Conservation (phyloP, 2,888 invertebrate species). For the Zygaena filipendulae region DNA sequence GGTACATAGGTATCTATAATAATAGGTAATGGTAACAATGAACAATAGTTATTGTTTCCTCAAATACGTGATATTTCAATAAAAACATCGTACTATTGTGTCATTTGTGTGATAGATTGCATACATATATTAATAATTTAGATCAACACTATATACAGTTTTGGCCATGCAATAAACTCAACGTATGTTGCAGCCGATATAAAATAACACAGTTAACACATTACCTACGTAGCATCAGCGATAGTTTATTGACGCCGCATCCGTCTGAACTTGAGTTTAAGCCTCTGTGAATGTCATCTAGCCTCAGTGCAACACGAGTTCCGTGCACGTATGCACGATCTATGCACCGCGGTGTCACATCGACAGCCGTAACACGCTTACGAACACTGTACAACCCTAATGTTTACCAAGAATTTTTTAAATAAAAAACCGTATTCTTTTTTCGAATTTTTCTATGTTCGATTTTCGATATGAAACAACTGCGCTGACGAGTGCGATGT, state of each 20-base stretch:
- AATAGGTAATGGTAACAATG: no score
- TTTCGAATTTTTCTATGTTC: no score
- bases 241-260: conserved; percentile 55
- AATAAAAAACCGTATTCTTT: no score
- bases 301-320: conserved; percentile 53
- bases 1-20: no score
- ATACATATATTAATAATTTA: no score
- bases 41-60: no score
- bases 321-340: conserved; percentile 46
- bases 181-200: conserved; percentile 34
- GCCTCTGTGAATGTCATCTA: conserved; percentile 62
- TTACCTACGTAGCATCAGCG: conserved; percentile 34
- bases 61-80: no score
- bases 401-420: no score
- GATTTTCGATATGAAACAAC: conserved; percentile 44
- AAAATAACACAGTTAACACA: conserved; percentile 37
- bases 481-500: conserved; percentile 21
- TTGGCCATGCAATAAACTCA: no score
- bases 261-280: conserved; percentile 58
- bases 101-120: no score
- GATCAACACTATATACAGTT: no score
- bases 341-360: conserved; percentile 22
- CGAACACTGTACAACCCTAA: conserved; percentile 7
- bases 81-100: no score
- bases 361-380: conserved; percentile 20